Base-by-base conservation (phyloP, 2,113 vertebrate genomes). In the Nothocercus nigrocapillus region DNA sequence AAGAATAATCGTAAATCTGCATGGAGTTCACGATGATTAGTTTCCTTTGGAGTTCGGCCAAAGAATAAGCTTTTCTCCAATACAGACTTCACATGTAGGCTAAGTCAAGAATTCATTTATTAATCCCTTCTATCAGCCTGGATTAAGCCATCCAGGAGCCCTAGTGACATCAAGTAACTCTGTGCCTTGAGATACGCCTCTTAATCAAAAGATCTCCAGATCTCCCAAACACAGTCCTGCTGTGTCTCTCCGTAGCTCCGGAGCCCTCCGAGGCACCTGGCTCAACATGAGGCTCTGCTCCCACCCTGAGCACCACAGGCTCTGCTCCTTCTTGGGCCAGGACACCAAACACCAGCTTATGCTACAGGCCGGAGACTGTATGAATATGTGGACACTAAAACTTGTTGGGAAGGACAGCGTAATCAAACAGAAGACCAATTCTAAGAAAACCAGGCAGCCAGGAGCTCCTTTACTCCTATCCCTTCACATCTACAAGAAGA, bases 11-110 rank as follows among this genome's bases (percentile, higher is more conserved):
- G 72, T 97, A 98, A 98, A 98, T 97, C 97, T 97, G 97, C 97
- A 97, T 96, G 96, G 96, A 97, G 97, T 97, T 98, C 97, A 88
- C 90, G 92, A 97, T 96, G 97, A 98, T 97, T 98, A 97, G 97
- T 97, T 98, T 97, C 95, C 94, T 93, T 97, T 98, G 98, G 97
- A 97, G 85, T 27, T 21, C 3, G 84, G 97, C 98, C 98, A 98
- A 95, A 91, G 96, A 96, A 95, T 75, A 95, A 98, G 96, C 91
- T 94, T 97, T 97, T 97, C 94, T 96, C 96, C 97, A 97, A 95
- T 95, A 96, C 85, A 96, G 88, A 96, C 95, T 96, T 95, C 96
- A 96, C 95, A 94, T 80, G 93, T 78, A 92, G 95, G 95, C 97
- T 96, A 96, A 97, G 97, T 97, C 96, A 97, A 97, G 95, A 98